Percentiles rank a stretch among this genome's conserved stretches.
phyloP scores from a whole-genome alignment of 2,113 vertebrate genomes.

The Saguinus midas region DNA sequence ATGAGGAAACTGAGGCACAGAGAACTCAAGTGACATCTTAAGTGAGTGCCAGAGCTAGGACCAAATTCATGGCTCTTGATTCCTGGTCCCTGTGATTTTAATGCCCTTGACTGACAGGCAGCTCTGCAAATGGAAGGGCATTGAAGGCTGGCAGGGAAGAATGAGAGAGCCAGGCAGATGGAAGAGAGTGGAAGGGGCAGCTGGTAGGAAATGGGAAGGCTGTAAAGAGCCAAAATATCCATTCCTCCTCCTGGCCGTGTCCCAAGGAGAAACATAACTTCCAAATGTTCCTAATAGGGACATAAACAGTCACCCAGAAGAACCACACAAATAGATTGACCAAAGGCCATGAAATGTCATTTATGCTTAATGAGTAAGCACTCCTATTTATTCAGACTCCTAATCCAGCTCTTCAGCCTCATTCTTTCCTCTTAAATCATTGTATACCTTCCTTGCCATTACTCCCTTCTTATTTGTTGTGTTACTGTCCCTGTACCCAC shows the following conservation, averaged over 20 bases:
- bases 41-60: background rate
- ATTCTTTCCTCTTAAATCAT: background rate
- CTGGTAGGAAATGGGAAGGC: slow-evolving; percentile 11
- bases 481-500: background rate
- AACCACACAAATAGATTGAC: background rate
- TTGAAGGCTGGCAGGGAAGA: background rate
- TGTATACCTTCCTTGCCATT: background rate
- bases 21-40: background rate
- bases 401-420: background rate
- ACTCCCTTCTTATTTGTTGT: background rate
- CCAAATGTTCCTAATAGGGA: background rate
- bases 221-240: background rate
- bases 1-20: slow-evolving; percentile 18
- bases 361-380: background rate
- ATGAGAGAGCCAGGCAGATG: background rate
- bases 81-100: background rate
- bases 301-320: background rate
- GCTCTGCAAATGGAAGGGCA: background rate
- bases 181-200: background rate
- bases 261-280: background rate
- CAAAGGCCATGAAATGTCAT: background rate
- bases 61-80: background rate
- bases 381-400: background rate
- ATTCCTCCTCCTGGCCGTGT: background rate
- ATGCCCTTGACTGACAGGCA: background rate